A percentile compares a stretch with the other conserved stretches of the same genome.
Conservation (phyloP, 2,113 vertebrate genomes). For the Gallinago undulata region DNA sequence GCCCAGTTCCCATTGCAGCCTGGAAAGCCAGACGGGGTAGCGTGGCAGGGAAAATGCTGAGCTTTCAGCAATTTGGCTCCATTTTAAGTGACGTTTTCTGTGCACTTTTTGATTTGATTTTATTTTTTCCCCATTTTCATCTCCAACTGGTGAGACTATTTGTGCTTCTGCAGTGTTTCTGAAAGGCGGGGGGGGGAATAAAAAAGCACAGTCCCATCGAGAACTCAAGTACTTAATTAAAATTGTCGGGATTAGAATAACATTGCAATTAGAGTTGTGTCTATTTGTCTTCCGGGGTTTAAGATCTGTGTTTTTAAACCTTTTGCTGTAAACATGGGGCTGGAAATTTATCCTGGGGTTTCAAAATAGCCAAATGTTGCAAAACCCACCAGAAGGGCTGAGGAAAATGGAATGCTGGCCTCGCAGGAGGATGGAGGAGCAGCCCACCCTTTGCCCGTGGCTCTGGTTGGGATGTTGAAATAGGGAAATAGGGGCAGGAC, state of each 20-base stretch:
- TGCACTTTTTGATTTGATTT: background rate
- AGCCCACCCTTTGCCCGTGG: background rate
- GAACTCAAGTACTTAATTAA: conserved; percentile 13
- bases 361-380: conserved; percentile 54
- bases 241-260: conserved; percentile 12
- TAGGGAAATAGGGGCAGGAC: conserved; percentile 14
- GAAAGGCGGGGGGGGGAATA: background rate
- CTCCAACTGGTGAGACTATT: background rate
- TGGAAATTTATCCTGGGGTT: conserved; percentile 36
- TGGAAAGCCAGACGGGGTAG: background rate
- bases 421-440: background rate
- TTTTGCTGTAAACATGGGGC: conserved; percentile 12
- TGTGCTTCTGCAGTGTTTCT: conserved; percentile 13
- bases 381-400: conserved; percentile 26
- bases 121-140: background rate
- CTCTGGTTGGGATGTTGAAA: conserved; percentile 34
- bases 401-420: background rate
- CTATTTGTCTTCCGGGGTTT: conserved; percentile 11
- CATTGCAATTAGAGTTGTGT: background rate
- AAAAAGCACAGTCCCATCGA: background rate
- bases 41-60: background rate
- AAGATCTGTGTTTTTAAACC: background rate
- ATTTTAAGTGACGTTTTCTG: background rate
- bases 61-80: background rate
- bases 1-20: background rate